Base-by-base conservation (phyloP, 2,888 invertebrate genomes). In the Athripsodes cinereus region DNA sequence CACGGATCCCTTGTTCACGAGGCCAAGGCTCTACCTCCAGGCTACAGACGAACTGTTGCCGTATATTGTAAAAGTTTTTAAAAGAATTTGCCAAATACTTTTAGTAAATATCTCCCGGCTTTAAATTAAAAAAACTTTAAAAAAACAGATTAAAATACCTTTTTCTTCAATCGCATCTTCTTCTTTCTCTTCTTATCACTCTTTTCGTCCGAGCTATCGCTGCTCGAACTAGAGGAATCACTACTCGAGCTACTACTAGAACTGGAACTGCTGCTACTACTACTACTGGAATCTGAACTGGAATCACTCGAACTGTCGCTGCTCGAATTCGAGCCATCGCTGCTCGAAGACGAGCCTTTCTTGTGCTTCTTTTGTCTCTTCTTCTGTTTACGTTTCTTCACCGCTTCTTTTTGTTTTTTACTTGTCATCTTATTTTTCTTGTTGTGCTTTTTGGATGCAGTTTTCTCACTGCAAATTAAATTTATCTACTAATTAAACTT, bases 161-260 rank as follows among this genome's bases (percentile, higher is more conserved):
- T 62, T 34, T 62, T 63, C n/a, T 40, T 52, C 10, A 5, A 18
- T 22, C 19, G 51, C n/a, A 19, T 18, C 50, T 50, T 47, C 50
- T 60, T 58, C 18, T 58, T 61, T 19, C 58, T 58, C 13, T 56
- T 61, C 22, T 57, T 52, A 13, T 46, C 22, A 16, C 18, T 44
- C 21, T 52, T 34, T 13, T 40, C 40, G 16, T 16, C 2, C 21
- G 55, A 55, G 21, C 20, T 48, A n/a, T 40, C 40, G 16, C 34
- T 47, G 11, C 40, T 40, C n/a, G 40, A 40, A 40, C 40, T 40
- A 13, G 40, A 40, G 5, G 21, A 22, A 8, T 52, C 49, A 11
- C 40, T 34, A 16, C 35, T 56, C 2, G 56, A 56, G 35, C 51
- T 56, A 40, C 40, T 31, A 11, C 31, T 31, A 8, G n/a, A n/a